phyloP scores from a whole-genome alignment of 2,888 invertebrate species.

The Oscheius sp. region DNA sequence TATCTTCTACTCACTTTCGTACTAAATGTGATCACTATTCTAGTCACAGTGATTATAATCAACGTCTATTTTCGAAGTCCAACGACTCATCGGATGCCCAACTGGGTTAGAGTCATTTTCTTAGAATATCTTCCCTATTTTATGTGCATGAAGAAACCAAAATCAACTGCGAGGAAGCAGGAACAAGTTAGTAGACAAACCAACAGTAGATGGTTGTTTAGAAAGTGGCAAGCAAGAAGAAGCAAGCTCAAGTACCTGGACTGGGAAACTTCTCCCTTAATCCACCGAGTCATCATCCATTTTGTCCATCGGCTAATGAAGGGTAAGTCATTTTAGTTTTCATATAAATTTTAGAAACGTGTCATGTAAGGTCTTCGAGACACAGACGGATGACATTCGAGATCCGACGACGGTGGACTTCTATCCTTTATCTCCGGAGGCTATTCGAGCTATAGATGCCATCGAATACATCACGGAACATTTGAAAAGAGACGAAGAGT shows the following conservation, averaged over 20 bases:
- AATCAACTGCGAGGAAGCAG: conserved; percentile 32
- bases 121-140: conserved; percentile 78
- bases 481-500: conserved; percentile 58
- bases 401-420: conserved; percentile 41
- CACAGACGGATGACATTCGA: neutral
- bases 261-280: conserved; percentile 63
- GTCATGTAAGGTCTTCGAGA: neutral
- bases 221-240: conserved; percentile 29
- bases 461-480: conserved; percentile 68
- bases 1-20: conserved; percentile 98
- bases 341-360: neutral
- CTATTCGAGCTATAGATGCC: conserved; percentile 50
- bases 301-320: conserved; percentile 44
- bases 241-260: conserved; percentile 53
- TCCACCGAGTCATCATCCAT: conserved; percentile 64
- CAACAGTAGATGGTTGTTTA: neutral
- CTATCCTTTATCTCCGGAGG: conserved; percentile 33
- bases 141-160: conserved; percentile 93
- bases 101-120: conserved; percentile 93
- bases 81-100: conserved; percentile 97
- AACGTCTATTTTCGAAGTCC: conserved; percentile 98
- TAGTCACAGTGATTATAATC: conserved; percentile 93
- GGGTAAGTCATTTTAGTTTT: neutral
- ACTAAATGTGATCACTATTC: conserved; percentile 98
- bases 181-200: neutral